Evolutionary conservation across 2,113 vertebrate genomes (phyloP).

Genomic region (Dromiciops gliroides): DNA sequence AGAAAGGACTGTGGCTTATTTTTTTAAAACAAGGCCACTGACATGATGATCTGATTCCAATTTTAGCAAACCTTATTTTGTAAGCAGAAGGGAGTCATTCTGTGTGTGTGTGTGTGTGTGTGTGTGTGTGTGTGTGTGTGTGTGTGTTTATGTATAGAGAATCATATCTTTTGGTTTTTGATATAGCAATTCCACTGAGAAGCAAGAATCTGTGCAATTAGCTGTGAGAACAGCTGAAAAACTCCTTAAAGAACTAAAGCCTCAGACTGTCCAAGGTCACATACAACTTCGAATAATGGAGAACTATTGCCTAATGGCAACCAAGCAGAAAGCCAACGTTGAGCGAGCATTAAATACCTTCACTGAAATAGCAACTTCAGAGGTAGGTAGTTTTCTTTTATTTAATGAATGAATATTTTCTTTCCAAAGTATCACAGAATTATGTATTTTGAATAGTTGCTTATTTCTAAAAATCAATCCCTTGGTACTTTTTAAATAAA

Average conservation of each 20-base stretch:
- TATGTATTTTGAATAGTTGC: neutral
- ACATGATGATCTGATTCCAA: conserved; percentile 42
- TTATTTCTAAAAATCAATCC: conserved; percentile 31
- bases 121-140: neutral
- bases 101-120: neutral
- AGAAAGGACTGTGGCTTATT: conserved; percentile 12
- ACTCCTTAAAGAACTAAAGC: conserved; percentile 95
- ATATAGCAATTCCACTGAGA: conserved; percentile 93
- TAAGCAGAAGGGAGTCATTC: conserved; percentile 6
- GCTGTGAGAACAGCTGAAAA: conserved; percentile 97
- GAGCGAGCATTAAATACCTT: conserved; percentile 93
- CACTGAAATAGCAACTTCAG: conserved; percentile 92
- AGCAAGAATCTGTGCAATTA: conserved; percentile 95
- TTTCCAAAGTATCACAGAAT: neutral
- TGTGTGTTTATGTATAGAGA: neutral
- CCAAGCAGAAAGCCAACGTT: conserved; percentile 93
- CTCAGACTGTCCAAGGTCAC: conserved; percentile 92
- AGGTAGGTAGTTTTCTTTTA: conserved; percentile 86
- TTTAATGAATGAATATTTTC: neutral
- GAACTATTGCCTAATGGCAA: conserved; percentile 94
- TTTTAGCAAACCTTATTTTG: conserved; percentile 7
- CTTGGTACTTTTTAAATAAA: conserved; percentile 21
- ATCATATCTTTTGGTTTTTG: conserved; percentile 41
- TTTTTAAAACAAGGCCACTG: conserved; percentile 1
- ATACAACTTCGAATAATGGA: conserved; percentile 94